Evolutionary conservation across 2,113 vertebrate genomes (phyloP).

Genomic region (Motacilla alba): DNA sequence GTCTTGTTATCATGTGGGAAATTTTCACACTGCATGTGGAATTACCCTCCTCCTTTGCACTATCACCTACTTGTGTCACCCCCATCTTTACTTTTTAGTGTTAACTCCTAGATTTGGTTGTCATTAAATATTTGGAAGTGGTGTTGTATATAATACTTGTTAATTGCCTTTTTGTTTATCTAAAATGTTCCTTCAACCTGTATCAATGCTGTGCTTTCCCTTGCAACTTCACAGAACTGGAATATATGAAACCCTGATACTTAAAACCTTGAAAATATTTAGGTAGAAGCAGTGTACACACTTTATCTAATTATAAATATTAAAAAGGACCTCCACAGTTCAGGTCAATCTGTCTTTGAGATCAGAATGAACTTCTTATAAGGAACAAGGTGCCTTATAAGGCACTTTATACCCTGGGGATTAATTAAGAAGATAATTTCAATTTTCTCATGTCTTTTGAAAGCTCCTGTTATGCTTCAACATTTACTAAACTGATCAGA

Average conservation of each 20-base stretch:
- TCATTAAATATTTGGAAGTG: not conserved
- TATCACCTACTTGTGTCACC: not conserved
- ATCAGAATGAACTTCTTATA: not conserved
- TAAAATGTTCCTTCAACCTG: not conserved
- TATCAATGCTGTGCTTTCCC: not conserved
- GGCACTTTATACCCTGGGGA: not conserved
- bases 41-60: not conserved
- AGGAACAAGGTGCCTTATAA: not conserved
- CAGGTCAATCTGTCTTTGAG: not conserved
- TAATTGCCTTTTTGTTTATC: not conserved
- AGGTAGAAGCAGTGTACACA: not conserved
- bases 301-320: not conserved
- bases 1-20: not conserved
- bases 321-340: not conserved
- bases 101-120: not conserved
- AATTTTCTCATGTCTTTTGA: not conserved
- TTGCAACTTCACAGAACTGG: constrained; percentile 6
- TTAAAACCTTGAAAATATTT: not conserved
- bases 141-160: not conserved
- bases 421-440: not conserved
- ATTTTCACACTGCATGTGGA: not conserved
- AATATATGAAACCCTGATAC: not conserved
- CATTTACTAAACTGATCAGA: not conserved
- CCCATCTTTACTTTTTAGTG: not conserved
- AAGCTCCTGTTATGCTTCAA: not conserved